Percentiles rank a stretch among this genome's conserved stretches.
Evolutionary conservation across 2,797 vertebrate genomes (phyloP).

Genomic region (Sebastes reedi): DNA sequence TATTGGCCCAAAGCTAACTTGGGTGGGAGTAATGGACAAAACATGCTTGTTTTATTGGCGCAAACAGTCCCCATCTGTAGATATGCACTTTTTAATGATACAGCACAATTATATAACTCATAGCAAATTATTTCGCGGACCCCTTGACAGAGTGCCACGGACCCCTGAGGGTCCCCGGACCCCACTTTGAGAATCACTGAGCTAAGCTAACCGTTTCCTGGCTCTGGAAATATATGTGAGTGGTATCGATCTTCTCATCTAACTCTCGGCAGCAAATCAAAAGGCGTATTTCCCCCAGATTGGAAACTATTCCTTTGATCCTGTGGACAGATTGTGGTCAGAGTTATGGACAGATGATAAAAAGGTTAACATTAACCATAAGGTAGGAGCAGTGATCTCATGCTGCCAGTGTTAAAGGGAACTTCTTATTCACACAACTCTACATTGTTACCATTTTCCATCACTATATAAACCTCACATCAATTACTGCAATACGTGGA

Average conservation of each 20-base stretch:
- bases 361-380: not conserved
- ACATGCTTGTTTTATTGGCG: too few relatives aligned
- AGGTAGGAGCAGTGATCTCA: not conserved
- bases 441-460: not conserved
- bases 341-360: not conserved
- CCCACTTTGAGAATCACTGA: too few relatives aligned
- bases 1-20: too few relatives aligned
- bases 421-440: not conserved
- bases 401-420: not conserved
- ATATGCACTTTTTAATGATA: too few relatives aligned
- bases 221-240: not conserved
- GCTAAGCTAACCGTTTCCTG: not conserved
- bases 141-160: too few relatives aligned
- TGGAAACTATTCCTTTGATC: not conserved
- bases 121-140: too few relatives aligned
- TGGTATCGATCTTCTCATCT: not conserved
- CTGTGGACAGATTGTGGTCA: not conserved
- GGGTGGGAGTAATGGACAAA: too few relatives aligned
- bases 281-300: not conserved
- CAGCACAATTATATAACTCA: too few relatives aligned
- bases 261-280: not conserved
- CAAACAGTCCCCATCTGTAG: too few relatives aligned
- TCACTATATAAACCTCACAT: not conserved
- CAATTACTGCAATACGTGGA: not conserved
- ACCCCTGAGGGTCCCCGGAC: too few relatives aligned